phyloP scores from a whole-genome alignment of 64 coral and sea anemone species.

The Astreopora myriophthalma region DNA sequence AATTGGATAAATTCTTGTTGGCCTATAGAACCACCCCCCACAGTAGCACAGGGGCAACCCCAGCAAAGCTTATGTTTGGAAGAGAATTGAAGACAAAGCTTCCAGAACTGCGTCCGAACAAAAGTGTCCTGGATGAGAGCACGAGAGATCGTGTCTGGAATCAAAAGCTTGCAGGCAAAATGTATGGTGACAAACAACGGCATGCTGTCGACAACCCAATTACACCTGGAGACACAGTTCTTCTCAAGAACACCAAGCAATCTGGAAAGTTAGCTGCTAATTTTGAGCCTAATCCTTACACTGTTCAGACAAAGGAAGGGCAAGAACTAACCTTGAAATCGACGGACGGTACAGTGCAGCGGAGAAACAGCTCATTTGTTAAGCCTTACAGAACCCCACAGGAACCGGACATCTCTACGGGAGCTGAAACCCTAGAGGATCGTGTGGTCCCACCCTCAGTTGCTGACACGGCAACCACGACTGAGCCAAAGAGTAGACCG shows the following conservation, averaged over 20 bases:
- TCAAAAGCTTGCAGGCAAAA: background rate
- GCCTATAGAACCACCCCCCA: background rate
- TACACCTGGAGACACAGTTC: conserved; percentile 25
- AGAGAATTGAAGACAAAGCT: background rate
- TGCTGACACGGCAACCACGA: conserved; percentile 11
- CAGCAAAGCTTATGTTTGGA: background rate
- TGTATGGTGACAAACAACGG: too few relatives aligned
- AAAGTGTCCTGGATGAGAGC: background rate
- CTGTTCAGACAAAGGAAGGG: conserved; percentile 44
- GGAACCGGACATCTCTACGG: background rate
- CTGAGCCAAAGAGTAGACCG: conserved; percentile 21
- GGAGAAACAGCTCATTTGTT: too few relatives aligned
- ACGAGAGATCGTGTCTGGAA: background rate
- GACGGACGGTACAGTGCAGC: background rate
- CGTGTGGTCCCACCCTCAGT: background rate
- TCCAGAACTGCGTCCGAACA: background rate
- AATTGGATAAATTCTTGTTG: background rate
- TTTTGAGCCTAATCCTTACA: conserved; percentile 49
- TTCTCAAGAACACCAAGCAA: conserved; percentile 52
- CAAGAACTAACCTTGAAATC: conserved; percentile 57
- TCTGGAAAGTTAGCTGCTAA: background rate
- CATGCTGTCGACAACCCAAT: too few relatives aligned
- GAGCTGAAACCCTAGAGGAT: background rate
- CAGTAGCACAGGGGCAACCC: background rate
- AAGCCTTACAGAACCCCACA: too few relatives aligned